Evolutionary conservation across 2,888 invertebrate genomes (phyloP).

Genomic region (Drosophila conformis): DNA sequence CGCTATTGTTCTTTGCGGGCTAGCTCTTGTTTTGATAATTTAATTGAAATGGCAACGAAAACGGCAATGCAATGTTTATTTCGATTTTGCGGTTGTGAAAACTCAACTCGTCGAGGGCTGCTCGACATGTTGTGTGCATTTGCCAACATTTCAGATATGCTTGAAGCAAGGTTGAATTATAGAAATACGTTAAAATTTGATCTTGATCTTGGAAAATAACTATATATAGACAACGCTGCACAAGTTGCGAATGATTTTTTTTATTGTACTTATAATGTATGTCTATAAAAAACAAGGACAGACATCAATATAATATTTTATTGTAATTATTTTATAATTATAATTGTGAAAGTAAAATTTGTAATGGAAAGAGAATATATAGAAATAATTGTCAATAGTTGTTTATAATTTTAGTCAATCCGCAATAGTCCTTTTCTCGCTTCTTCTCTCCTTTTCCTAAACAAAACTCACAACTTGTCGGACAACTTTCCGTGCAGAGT

Average conservation of each 20-base stretch:
- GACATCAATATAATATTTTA: neutral
- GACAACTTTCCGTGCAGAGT: neutral
- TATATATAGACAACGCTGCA: neutral
- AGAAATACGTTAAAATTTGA: neutral
- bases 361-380: neutral
- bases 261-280: neutral
- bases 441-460: neutral
- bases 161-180: too few species aligned
- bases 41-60: constrained; percentile 72
- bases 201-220: neutral
- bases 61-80: constrained; percentile 65
- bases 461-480: neutral
- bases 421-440: neutral
- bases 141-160: neutral
- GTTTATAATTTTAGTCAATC: too few species aligned
- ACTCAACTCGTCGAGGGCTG: constrained; percentile 22
- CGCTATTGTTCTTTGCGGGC: constrained; percentile 68
- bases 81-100: constrained; percentile 38
- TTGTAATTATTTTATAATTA: neutral
- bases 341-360: neutral
- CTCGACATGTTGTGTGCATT: neutral
- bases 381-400: neutral
- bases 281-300: neutral
- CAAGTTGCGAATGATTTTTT: neutral
- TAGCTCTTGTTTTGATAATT: constrained; percentile 73